Conservation (phyloP, 1,140 invertebrate genomes). For the Aphelinus atriplicis region DNA sequence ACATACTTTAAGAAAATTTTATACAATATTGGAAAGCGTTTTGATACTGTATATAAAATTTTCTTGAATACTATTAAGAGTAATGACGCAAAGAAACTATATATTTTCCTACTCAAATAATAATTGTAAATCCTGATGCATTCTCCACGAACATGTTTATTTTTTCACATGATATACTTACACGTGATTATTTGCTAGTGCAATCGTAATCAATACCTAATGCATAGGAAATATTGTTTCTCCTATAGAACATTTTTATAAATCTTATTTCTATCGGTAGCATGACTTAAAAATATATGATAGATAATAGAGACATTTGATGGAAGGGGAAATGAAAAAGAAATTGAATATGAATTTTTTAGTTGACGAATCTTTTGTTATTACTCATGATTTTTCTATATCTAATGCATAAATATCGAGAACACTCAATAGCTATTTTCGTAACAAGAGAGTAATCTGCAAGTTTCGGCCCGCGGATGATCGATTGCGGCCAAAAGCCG, state of each 20-base stretch:
- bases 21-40: constrained; percentile 20
- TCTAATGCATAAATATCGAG: too few relatives aligned
- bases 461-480: too few relatives aligned
- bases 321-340: too few relatives aligned
- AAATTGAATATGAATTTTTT: too few relatives aligned
- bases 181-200: constrained; percentile 18
- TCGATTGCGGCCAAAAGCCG: too few relatives aligned
- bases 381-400: too few relatives aligned
- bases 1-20: constrained; percentile 29
- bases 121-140: not conserved
- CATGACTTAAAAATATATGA: too few relatives aligned
- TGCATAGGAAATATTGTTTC: constrained; percentile 1
- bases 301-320: too few relatives aligned
- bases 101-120: constrained; percentile 13
- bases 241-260: constrained; percentile 3
- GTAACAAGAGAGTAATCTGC: too few relatives aligned
- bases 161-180: not conserved
- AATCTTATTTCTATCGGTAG: not conserved
- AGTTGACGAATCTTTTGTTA: too few relatives aligned
- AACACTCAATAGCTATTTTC: too few relatives aligned
- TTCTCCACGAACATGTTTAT: too few relatives aligned
- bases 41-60: constrained; percentile 29
- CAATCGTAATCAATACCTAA: constrained; percentile 16
- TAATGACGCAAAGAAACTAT: not conserved
- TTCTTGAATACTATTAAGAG: not conserved